Evolutionary conservation across 2,888 invertebrate genomes (phyloP).

Genomic region (Andrena praecox): DNA sequence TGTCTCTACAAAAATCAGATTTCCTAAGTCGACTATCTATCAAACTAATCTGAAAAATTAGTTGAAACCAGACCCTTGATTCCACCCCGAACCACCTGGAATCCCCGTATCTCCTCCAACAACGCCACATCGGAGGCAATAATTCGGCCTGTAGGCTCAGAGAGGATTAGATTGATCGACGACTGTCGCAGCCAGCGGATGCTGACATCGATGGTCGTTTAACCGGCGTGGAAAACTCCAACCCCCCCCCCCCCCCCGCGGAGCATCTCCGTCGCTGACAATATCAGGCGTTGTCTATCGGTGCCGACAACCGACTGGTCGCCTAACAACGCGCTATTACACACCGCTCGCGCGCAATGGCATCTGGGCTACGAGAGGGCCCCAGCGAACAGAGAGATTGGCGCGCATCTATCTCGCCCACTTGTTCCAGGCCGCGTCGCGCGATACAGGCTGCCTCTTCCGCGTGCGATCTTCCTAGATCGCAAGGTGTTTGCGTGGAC

Average conservation of each 20-base stretch:
- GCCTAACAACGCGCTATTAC: conserved; percentile 22
- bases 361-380: conserved; percentile 6
- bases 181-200: neutral
- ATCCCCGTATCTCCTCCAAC: too few relatives aligned
- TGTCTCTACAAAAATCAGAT: too few relatives aligned
- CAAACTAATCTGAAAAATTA: too few relatives aligned
- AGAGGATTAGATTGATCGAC: neutral
- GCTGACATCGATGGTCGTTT: conserved; percentile 1
- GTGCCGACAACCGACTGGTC: conserved; percentile 16
- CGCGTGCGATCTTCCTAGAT: conserved; percentile 10
- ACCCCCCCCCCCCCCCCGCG: too few relatives aligned
- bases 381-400: conserved; percentile 20
- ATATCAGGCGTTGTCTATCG: conserved; percentile 30
- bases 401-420: conserved; percentile 45
- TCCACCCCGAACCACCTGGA: too few relatives aligned
- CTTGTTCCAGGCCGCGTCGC: conserved; percentile 29
- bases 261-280: conserved; percentile 13
- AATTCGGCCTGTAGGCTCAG: too few relatives aligned
- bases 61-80: too few relatives aligned
- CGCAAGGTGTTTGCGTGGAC: neutral
- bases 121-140: too few relatives aligned
- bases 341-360: conserved; percentile 6
- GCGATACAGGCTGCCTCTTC: conserved; percentile 46
- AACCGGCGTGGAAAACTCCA: neutral
- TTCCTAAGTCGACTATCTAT: too few relatives aligned